Evolutionary conservation across 2,888 invertebrate species (phyloP).

Genomic region (Hirtodrosophila trivittata): DNA sequence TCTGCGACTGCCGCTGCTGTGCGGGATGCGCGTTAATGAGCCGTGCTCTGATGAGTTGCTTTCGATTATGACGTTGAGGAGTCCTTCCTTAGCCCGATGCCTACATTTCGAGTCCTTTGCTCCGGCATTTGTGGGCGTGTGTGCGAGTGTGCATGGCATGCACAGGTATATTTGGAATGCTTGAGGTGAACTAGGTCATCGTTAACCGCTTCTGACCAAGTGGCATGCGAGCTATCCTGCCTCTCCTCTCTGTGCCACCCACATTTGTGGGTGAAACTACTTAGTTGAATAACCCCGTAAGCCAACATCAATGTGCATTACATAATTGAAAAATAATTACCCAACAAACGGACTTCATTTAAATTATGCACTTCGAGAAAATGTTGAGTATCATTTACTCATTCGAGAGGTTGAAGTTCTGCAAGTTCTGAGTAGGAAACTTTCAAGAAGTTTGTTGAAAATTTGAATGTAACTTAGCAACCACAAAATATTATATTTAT

Average conservation of each 20-base stretch:
- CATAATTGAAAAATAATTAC: constrained; percentile 69
- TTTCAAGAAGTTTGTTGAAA: no score
- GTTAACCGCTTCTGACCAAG: constrained; percentile 7
- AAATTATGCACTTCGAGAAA: constrained; percentile 1
- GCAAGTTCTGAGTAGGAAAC: no score
- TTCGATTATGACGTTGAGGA: constrained; percentile 49
- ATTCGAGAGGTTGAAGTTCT: no score
- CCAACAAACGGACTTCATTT: constrained; percentile 22
- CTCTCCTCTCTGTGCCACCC: background rate
- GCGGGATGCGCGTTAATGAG: constrained; percentile 63
- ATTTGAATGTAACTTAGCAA: no score
- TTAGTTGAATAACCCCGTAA: constrained; percentile 23
- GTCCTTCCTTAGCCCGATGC: constrained; percentile 6
- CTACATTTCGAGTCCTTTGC: constrained; percentile 3
- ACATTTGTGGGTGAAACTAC: background rate
- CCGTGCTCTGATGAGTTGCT: constrained; percentile 56
- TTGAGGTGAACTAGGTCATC: constrained; percentile 40
- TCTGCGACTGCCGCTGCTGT: constrained; percentile 33
- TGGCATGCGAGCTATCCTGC: constrained; percentile 9
- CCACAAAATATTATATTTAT: no score
- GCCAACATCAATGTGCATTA: constrained; percentile 16
- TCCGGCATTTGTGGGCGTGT: background rate
- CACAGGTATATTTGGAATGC: constrained; percentile 32
- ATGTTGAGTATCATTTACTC: no score
- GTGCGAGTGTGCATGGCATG: background rate